Conservation (phyloP, 2,797 vertebrate species). For the Hirundo rustica region DNA sequence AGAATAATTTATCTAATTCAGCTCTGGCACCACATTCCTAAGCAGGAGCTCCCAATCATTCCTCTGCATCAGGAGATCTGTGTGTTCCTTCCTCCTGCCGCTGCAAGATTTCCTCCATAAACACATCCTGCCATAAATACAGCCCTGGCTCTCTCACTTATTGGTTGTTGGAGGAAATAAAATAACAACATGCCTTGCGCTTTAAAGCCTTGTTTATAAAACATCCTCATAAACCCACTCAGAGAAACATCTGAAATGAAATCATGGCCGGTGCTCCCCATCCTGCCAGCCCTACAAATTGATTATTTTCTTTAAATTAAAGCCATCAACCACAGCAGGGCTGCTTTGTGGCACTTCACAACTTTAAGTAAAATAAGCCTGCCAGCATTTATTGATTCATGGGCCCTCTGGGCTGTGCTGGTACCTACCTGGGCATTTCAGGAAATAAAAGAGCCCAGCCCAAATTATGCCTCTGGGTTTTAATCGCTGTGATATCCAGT, state of each 20-base stretch:
- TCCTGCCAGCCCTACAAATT: neutral
- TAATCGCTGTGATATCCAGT: neutral
- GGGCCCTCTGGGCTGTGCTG: neutral
- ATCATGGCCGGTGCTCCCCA: neutral
- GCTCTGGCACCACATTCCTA: neutral
- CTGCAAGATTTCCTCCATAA: neutral
- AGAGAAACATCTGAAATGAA: neutral
- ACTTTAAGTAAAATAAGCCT: neutral
- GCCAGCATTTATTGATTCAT: conserved; percentile 5
- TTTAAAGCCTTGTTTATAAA: conserved; percentile 24
- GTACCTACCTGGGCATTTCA: neutral
- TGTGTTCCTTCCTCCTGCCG: neutral
- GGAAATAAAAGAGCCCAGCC: neutral
- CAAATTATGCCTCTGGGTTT: neutral
- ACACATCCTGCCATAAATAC: neutral
- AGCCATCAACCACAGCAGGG: neutral
- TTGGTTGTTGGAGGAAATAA: neutral
- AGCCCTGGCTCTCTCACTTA: neutral
- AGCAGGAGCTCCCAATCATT: neutral
- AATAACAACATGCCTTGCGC: neutral
- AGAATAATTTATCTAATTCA: conserved; percentile 19
- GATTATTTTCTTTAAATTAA: conserved; percentile 15
- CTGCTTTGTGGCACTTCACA: neutral
- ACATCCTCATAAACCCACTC: conserved; percentile 7
- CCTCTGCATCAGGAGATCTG: neutral